Percentiles rank a stretch among this genome's conserved stretches.
Conservation (phyloP, 2,113 vertebrate species). For the Colistium nudipinnis region DNA sequence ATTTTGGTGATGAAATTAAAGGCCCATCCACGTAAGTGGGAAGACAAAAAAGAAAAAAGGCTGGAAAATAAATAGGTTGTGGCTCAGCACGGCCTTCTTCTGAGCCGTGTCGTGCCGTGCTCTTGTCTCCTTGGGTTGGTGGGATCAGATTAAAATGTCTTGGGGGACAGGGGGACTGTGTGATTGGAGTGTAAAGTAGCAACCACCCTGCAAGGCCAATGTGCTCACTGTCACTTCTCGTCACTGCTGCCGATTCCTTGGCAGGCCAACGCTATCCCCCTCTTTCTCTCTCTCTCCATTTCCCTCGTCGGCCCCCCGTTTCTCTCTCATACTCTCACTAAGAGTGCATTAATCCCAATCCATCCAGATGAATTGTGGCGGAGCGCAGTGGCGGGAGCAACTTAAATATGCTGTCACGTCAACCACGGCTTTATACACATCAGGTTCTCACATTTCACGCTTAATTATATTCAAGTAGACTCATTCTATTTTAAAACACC, state of each 20-base stretch:
- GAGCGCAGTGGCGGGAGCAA: neutral
- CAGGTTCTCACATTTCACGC: conserved; percentile 14
- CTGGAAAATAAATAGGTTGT: conserved; percentile 45
- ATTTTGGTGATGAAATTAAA: conserved; percentile 67
- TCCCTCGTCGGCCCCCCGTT: conserved; percentile 10
- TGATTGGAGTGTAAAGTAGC: conserved; percentile 81
- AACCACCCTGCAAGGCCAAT: conserved; percentile 72
- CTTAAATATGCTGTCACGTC: conserved; percentile 11
- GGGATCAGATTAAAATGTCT: conserved; percentile 77
- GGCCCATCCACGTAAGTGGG: conserved; percentile 52
- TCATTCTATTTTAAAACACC: conserved; percentile 27
- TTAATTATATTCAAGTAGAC: conserved; percentile 39
- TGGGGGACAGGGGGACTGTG: conserved; percentile 66
- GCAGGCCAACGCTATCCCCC: conserved; percentile 16
- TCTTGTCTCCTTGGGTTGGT: conserved; percentile 48
- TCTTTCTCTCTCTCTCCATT: neutral
- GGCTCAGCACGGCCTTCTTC: conserved; percentile 11
- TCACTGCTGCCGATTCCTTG: conserved; percentile 70
- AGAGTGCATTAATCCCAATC: conserved; percentile 47
- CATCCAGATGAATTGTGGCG: conserved; percentile 21
- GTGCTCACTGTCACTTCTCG: conserved; percentile 77
- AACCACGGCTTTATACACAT: neutral
- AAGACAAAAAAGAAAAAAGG: too few species aligned
- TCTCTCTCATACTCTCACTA: conserved; percentile 11
- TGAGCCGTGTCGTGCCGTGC: conserved; percentile 25